phyloP scores from a whole-genome alignment of 2,113 vertebrate species.

The Dendrocopos noguchii region DNA sequence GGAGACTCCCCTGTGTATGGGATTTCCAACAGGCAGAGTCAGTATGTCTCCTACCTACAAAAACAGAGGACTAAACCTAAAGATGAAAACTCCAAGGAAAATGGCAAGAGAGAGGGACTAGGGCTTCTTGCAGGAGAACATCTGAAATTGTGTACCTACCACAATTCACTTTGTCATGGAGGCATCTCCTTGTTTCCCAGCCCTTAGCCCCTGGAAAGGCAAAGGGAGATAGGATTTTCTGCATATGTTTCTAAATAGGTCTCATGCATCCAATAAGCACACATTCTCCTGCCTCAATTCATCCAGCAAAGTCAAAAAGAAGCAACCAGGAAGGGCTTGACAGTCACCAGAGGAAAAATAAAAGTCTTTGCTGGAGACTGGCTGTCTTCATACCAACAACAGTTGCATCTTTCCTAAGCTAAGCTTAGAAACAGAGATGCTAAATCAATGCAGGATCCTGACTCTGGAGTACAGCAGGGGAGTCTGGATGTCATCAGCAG shows the following conservation, averaged over 20 bases:
- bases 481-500: background rate
- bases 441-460: background rate
- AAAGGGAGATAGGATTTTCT: background rate
- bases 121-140: background rate
- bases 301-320: background rate
- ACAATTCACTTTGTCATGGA: background rate
- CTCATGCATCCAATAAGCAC: background rate
- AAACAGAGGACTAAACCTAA: background rate
- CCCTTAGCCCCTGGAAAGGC: background rate
- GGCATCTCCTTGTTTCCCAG: background rate
- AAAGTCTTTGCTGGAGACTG: background rate
- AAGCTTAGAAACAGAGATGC: conserved; percentile 26
- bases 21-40: background rate
- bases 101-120: background rate
- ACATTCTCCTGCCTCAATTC: background rate
- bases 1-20: background rate
- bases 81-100: background rate
- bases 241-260: background rate
- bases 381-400: background rate
- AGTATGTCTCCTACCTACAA: background rate
- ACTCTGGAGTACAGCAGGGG: background rate
- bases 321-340: background rate
- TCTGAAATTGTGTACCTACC: background rate
- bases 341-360: too few species aligned
- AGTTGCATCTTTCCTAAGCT: conserved; percentile 2